Conservation (phyloP, 1,140 invertebrate species). For the Drosophila biarmipes region DNA sequence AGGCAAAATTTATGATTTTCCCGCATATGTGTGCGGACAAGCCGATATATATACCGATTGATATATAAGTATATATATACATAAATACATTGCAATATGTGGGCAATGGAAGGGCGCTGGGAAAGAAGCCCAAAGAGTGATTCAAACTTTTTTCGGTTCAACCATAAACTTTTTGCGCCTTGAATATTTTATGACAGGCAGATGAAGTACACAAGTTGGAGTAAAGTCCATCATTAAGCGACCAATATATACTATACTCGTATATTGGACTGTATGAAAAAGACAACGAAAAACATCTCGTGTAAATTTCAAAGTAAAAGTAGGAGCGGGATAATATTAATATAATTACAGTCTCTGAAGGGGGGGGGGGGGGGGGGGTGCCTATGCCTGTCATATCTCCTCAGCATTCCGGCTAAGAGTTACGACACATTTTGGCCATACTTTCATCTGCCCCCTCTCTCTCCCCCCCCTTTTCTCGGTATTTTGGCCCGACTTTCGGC, state of each 20-base stretch:
- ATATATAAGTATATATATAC: neutral
- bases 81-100: slow-evolving; percentile 39
- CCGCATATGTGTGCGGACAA: slow-evolving; percentile 28
- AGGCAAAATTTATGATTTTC: slow-evolving; percentile 47
- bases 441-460: neutral
- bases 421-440: slow-evolving; percentile 42
- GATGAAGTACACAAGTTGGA: slow-evolving; percentile 39
- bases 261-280: slow-evolving; percentile 44
- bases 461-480: neutral
- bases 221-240: slow-evolving; percentile 48
- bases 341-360: slow-evolving; percentile 42
- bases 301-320: slow-evolving; percentile 50
- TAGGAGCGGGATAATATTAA: slow-evolving; percentile 51
- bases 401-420: slow-evolving; percentile 39
- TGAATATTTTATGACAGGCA: slow-evolving; percentile 45
- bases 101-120: slow-evolving; percentile 7
- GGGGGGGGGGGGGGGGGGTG: neutral
- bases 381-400: slow-evolving; percentile 12
- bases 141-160: slow-evolving; percentile 45
- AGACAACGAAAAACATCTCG: neutral
- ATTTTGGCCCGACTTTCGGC: neutral
- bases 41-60: neutral
- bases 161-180: slow-evolving; percentile 34
- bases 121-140: slow-evolving; percentile 46
- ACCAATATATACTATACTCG: slow-evolving; percentile 22